phyloP scores from a whole-genome alignment of 2,113 vertebrate species.

The Syngnathoides biaculeatus region DNA sequence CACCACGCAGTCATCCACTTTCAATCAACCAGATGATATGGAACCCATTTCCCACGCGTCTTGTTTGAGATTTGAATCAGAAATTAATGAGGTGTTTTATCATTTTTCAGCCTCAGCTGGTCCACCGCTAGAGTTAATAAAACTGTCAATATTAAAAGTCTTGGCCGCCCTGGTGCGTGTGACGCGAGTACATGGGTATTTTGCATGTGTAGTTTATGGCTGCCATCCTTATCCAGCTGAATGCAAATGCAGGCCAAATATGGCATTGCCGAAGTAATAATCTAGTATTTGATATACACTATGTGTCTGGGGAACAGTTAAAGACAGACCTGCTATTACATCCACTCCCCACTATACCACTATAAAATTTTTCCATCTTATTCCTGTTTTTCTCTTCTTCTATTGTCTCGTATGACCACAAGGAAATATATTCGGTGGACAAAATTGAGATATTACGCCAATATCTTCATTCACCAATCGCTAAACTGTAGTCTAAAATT shows the following conservation, averaged over 20 bases:
- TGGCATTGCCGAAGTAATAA: constrained; percentile 56
- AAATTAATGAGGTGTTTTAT: constrained; percentile 65
- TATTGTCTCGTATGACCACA: too few species aligned
- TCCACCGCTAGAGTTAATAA: constrained; percentile 55
- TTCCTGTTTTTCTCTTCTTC: too few species aligned
- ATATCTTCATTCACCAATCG: too few species aligned
- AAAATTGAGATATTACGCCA: too few species aligned
- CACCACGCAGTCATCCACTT: background rate
- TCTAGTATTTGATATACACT: constrained; percentile 49
- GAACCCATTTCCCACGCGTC: constrained; percentile 12
- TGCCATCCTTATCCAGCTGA: constrained; percentile 25
- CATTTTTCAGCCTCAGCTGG: constrained; percentile 41
- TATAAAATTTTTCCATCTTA: too few species aligned
- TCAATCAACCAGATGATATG: constrained; percentile 11
- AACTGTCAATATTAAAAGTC: constrained; percentile 59
- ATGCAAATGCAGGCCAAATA: constrained; percentile 43
- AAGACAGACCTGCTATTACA: constrained; percentile 18
- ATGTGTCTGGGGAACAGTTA: constrained; percentile 53
- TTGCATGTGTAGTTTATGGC: constrained; percentile 14
- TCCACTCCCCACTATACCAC: too few species aligned
- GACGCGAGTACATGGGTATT: constrained; percentile 43
- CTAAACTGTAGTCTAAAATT: too few species aligned
- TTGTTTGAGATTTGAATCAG: constrained; percentile 36
- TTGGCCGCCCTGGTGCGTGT: constrained; percentile 6
- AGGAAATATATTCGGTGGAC: too few species aligned